Evolutionary conservation across 2,113 vertebrate genomes (phyloP).

Genomic region (Planiliza haematocheilus): DNA sequence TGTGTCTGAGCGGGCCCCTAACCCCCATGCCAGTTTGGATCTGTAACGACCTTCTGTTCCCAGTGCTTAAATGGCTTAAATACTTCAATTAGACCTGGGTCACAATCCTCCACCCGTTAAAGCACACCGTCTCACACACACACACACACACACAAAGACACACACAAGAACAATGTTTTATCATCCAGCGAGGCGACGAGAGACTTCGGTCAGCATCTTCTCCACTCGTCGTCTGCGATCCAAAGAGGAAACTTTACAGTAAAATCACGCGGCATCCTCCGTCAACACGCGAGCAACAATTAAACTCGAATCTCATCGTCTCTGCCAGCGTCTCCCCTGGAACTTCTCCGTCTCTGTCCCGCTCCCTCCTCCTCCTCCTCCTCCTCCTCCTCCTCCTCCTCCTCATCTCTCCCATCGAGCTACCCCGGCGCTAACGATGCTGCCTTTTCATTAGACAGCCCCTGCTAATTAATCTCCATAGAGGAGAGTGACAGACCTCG

Average conservation of each 20-base stretch:
- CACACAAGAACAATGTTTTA: constrained; percentile 43
- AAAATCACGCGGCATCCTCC: constrained; percentile 19
- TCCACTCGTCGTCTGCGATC: constrained; percentile 21
- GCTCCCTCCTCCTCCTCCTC: constrained; percentile 33
- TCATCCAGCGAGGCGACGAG: constrained; percentile 10
- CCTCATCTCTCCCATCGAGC: constrained; percentile 64
- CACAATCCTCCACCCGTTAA: constrained; percentile 85
- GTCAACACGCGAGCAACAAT: constrained; percentile 48
- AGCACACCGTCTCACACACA: constrained; percentile 66
- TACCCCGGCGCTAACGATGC: constrained; percentile 78
- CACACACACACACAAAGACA: constrained; percentile 32
- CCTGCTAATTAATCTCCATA: constrained; percentile 87
- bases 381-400: constrained; percentile 29
- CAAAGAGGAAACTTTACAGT: constrained; percentile 22
- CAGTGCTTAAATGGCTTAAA: constrained; percentile 84
- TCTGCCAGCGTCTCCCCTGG: constrained; percentile 60
- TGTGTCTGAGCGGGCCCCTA: constrained; percentile 66
- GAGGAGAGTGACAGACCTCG: constrained; percentile 83
- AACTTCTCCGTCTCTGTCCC: constrained; percentile 60
- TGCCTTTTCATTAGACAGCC: constrained; percentile 85
- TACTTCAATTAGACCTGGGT: constrained; percentile 86
- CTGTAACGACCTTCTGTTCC: constrained; percentile 84
- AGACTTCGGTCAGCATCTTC: constrained; percentile 13
- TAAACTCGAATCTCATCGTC: constrained; percentile 59
- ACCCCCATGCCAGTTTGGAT: constrained; percentile 83